Evolutionary conservation across 1,140 invertebrate genomes (phyloP), one percentile per base, ranked within the genome.

Genomic region (Radopholus similis): DNA sequence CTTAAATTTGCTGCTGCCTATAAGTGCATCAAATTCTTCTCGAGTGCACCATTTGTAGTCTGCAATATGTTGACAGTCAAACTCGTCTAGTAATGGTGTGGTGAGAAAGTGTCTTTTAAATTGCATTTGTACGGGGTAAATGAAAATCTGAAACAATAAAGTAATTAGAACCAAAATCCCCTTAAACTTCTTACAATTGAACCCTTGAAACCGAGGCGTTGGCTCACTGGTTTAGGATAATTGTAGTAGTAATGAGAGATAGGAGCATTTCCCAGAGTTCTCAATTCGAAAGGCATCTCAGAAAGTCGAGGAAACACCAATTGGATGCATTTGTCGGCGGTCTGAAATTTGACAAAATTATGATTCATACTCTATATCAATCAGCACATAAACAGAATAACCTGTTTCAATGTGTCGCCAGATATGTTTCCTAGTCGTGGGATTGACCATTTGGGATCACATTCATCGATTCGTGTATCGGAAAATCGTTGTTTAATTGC

Each of bases 321-420:
- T 11, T 11, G 15, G 47, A 77, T 44, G 32, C 77, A 77, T 42
- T 72, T 76, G 18, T 73, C 64, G 11, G 70, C 77, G 11, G 75
- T 77, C 75, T 78, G 38, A 66, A 77, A 76, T 13, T 18, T 21
- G 71, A 9, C 30, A 75, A 37, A 13, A 70, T 35, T 28, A 15
- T 63, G 21, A 72, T 34, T 56, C 18, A 23, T 30, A n/a, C n/a
- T n/a, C n/a, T n/a, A n/a, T n/a, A n/a, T n/a, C n/a, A n/a, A n/a
- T n/a, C n/a, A n/a, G n/a, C n/a, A n/a, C n/a, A n/a, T n/a, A n/a
- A n/a, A n/a, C 34, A 34, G 0, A n/a, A 38, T 26, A 51, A 78
- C 77, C 73, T 82, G 58, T 56, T 69, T 58, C n/a, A 78, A 64
- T 30, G 77, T 55, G 55, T 81, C 77, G 8, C 70, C 77, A n/a